Conservation (phyloP, 35 echinoderm and acorn worm species). For the Eucidaris tribuloides region DNA sequence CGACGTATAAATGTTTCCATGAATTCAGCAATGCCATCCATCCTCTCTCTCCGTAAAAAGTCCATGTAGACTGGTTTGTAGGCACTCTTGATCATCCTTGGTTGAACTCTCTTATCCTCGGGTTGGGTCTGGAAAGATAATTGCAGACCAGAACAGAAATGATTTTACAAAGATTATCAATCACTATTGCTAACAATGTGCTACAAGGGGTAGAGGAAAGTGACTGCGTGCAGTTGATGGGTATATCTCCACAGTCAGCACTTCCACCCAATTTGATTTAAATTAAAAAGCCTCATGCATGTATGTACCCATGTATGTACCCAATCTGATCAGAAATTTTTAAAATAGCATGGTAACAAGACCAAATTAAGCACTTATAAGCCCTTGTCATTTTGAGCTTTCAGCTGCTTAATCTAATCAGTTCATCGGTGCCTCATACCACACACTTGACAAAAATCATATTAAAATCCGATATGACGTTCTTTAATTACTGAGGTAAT, state of each 20-base stretch:
- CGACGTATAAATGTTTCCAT: constrained; percentile 68
- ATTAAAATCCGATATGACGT: no score
- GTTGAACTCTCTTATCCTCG: constrained; percentile 53
- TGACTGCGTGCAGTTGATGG: no score
- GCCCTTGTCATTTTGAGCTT: background rate
- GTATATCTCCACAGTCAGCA: no score
- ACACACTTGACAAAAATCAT: no score
- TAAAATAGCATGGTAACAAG: background rate
- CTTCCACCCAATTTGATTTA: background rate
- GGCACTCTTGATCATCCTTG: constrained; percentile 46
- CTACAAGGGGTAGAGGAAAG: background rate
- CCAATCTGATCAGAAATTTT: no score
- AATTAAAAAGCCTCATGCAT: no score
- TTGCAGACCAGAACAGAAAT: background rate
- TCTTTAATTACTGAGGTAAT: no score
- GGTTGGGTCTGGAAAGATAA: constrained; percentile 56
- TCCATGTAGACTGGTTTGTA: constrained; percentile 67
- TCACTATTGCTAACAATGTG: background rate
- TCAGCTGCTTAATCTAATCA: no score
- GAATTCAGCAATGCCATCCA: constrained; percentile 73
- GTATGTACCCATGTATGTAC: no score
- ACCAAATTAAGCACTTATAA: background rate
- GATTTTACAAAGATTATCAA: background rate
- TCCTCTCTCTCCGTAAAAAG: constrained; percentile 55
- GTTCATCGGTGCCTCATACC: no score